phyloP scores from a whole-genome alignment of 2,888 invertebrate species.

The Psococerastis gibbosa region DNA sequence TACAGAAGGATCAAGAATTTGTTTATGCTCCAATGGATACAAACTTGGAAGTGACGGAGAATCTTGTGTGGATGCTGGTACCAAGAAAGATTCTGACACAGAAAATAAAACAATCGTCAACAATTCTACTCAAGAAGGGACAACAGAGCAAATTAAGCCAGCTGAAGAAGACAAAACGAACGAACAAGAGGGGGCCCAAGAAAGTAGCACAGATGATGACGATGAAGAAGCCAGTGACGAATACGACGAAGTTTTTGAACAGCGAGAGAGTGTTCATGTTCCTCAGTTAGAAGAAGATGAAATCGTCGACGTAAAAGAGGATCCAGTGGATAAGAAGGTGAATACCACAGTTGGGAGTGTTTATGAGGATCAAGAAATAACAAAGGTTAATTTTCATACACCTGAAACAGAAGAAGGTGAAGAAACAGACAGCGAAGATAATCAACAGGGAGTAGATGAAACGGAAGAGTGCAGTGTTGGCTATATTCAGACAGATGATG shows the following conservation, averaged over 20 bases:
- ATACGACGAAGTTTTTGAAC: neutral
- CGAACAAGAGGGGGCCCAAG: neutral
- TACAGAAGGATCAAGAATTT: slow-evolving; percentile 13
- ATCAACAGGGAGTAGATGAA: no score
- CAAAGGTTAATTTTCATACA: no score
- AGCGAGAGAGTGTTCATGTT: neutral
- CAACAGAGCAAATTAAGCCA: no score
- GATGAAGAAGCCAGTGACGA: neutral
- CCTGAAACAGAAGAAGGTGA: no score
- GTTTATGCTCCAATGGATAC: neutral
- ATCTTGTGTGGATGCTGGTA: neutral
- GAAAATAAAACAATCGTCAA: no score
- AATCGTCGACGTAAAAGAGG: neutral
- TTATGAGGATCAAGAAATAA: no score
- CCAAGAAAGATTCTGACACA: no score
- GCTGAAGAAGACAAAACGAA: no score
- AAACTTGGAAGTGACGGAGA: neutral
- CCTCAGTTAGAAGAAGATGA: neutral
- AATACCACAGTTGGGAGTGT: no score
- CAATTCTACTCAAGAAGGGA: neutral
- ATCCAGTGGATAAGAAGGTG: no score
- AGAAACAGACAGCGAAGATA: no score
- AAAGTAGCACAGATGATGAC: neutral
- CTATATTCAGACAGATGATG: neutral
- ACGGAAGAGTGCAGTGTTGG: neutral